These are phyloP conservation scores for Zosterops lateralis DNA, from an alignment of 2,113 vertebrate genomes.

Conservation along the genomic window DNA sequence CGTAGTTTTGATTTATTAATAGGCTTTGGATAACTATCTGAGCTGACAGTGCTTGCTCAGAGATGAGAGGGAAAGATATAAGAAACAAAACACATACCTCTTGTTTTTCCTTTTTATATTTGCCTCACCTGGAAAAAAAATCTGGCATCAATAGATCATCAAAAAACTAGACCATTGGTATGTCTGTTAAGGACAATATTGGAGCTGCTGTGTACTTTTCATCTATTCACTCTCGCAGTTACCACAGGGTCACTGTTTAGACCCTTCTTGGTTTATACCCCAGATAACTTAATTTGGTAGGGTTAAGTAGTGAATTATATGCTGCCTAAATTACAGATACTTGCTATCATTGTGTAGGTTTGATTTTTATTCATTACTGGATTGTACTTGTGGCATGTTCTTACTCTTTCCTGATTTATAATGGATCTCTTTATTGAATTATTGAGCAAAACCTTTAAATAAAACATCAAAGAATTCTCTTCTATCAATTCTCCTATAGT, in stretches of 20 bases:
- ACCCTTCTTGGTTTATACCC: background rate
- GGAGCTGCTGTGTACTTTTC: background rate
- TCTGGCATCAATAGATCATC: background rate
- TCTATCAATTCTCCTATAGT: conserved; percentile 51
- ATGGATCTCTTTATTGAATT: conserved; percentile 66
- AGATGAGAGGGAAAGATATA: background rate
- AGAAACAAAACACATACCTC: background rate
- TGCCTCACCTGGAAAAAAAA: background rate
- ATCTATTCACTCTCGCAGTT: background rate
- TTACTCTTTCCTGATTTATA: conserved; percentile 50
- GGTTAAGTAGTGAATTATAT: background rate
- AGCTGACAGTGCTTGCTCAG: background rate
- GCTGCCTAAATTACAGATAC: background rate
- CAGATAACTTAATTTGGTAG: background rate
- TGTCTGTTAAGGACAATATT: background rate
- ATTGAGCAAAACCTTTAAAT: conserved; percentile 67
- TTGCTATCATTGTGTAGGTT: background rate
- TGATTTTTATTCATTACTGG: conserved; percentile 12
- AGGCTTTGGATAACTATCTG: background rate
- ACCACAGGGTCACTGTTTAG: background rate
- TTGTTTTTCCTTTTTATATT: background rate
- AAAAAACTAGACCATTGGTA: background rate
- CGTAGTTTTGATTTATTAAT: background rate
- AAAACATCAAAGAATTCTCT: conserved; percentile 61
- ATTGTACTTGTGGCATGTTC: conserved; percentile 32